These are phyloP conservation scores for Steatocranus sp. DNA, from an alignment of 2,797 vertebrate genomes.

Conservation along the genomic window DNA sequence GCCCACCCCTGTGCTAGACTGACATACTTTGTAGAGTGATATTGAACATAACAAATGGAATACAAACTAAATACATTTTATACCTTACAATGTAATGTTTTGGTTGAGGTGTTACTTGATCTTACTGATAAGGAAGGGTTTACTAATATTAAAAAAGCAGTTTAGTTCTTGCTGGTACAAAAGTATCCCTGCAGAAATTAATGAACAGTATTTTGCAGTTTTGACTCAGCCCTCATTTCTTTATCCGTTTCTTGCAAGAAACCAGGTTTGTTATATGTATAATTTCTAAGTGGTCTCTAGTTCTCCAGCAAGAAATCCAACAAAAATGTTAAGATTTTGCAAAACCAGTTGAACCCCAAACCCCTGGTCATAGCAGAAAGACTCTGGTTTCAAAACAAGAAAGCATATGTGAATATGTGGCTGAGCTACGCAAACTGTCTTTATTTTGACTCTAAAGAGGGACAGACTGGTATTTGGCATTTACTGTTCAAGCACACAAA, in stretches of 20 bases:
- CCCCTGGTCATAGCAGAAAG: neutral
- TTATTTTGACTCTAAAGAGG: neutral
- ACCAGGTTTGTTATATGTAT: neutral
- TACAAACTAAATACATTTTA: neutral
- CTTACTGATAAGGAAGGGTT: neutral
- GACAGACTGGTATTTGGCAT: neutral
- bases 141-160: neutral
- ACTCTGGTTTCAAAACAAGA: neutral
- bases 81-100: neutral
- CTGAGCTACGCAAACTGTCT: neutral
- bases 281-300: neutral
- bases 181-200: neutral
- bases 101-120: neutral
- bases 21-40: neutral
- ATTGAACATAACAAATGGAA: neutral
- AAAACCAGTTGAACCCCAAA: neutral
- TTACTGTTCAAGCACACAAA: neutral
- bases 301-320: neutral
- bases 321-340: neutral
- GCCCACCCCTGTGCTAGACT: too few species aligned
- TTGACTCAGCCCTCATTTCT: neutral
- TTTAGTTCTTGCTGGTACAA: neutral
- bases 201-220: neutral
- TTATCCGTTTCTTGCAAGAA: neutral
- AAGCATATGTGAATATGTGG: neutral